phyloP scores from a whole-genome alignment of 1,140 invertebrate species.

The Polypedilum vanderplanki region DNA sequence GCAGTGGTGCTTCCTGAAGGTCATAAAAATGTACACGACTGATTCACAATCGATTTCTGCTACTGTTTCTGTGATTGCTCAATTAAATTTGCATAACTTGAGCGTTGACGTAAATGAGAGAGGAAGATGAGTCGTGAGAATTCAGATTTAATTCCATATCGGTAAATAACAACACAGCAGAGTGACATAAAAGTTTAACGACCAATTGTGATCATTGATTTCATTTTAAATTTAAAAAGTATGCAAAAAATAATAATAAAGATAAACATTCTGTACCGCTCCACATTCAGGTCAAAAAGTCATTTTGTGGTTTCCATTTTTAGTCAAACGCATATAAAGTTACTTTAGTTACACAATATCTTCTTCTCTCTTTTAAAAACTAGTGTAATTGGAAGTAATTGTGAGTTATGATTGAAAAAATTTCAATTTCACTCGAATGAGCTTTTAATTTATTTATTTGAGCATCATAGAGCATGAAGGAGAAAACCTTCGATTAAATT shows the following conservation, averaged over 20 bases:
- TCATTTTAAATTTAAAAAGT: neutral
- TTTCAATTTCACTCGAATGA: too few relatives aligned
- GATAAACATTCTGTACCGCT: neutral
- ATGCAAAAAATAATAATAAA: neutral
- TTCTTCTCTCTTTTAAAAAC: too few relatives aligned
- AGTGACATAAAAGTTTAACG: slow-evolving; percentile 12
- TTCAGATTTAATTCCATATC: neutral
- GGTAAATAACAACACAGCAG: neutral
- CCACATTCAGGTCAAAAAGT: neutral
- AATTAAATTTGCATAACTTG: slow-evolving; percentile 4
- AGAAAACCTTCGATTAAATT: too few relatives aligned
- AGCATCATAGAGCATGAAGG: too few relatives aligned
- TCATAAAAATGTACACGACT: neutral
- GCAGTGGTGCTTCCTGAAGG: neutral
- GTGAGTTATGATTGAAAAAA: too few relatives aligned
- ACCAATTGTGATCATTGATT: neutral
- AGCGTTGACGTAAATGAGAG: neutral
- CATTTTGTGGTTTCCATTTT: too few relatives aligned
- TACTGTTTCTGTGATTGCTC: neutral
- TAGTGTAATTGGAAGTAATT: too few relatives aligned
- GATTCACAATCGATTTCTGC: neutral
- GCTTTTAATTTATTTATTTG: too few relatives aligned
- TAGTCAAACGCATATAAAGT: too few relatives aligned
- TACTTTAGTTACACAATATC: too few relatives aligned
- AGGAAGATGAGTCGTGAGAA: neutral